Evolutionary conservation across 2,113 vertebrate species (phyloP), one percentile per base, ranked within the genome.

Genomic region (Engraulis encrasicolus): DNA sequence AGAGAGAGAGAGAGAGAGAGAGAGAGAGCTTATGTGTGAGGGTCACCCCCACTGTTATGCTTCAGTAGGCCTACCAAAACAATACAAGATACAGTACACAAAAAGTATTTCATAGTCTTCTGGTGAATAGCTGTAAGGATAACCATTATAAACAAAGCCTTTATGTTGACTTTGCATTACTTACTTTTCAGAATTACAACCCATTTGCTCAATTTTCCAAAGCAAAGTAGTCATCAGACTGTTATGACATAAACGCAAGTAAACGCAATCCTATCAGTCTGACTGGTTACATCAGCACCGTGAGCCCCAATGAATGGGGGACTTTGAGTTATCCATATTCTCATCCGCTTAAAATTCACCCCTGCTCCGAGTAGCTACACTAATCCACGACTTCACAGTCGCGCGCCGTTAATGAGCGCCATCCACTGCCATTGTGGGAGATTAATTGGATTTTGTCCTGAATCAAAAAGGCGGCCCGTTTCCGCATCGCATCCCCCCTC

Each of bases 391-490:
- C 66, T 74, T 74, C 66, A 74, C 66, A 74, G 66, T 36, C 66
- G 66, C 34, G 27, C 27, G 66, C n/a, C 18, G 18, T 80, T 50
- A 71, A 81, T 81, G 58, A 48, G 52, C 38, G 9, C 49, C 0
- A 37, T 81, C 74, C 50, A 58, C 36, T 54, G 38, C 49, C 6
- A 61, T 52, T 80, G 81, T 81, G 84, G 81, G 38, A 50, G 80
- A 86, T 83, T 78, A 83, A 87, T 85, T 86, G 58, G 45, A 74
- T 86, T n/a, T 83, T 85, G 38, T 71, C 83, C 84, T 85, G 23
- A 50, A 66, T 85, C 48, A 84, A 40, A 84, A 74, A 83, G 49
- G n/a, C 14, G 1, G 52, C 45, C 77, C 38, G 23, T 80, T 58
- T 9, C 31, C 49, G 50, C n/a, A n/a, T n/a, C n/a, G n/a, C n/a